Evolutionary conservation across 2,888 invertebrate species (phyloP), one percentile per base, ranked within the genome.

Genomic region (Drosophila nr. fundita): DNA sequence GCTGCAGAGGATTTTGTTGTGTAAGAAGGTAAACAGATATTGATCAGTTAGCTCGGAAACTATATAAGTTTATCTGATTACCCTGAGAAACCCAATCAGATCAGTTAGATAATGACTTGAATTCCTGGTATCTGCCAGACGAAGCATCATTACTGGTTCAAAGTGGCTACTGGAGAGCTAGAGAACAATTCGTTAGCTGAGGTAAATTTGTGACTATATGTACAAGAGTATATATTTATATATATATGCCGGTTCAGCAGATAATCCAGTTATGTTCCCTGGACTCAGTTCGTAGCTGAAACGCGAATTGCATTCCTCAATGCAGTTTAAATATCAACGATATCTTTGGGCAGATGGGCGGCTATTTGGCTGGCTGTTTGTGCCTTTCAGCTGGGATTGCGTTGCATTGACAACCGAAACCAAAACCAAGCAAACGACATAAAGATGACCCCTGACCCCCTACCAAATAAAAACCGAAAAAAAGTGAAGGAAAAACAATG

Each of bases 401-500:
- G 48, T 67, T 60, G 60, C 52, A 76, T 36, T 73, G 68, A 60
- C 62, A 78, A 62, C 48, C 24, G 24, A 54, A 54, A 24, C 54
- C 18, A n/a, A n/a, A n/a, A 30, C 34, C 18, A n/a, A 4, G 21
- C 15, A 52, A 52, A 52, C 15, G 52, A 7, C 29, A n/a, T 52
- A 15, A 24, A 21, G 45, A 8, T 24, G 15, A 21, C 8, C 45
- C 8, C 21, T 18, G 50, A 18, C n/a, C 24, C 4, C 1, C 4
- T 1, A 4, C 34, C 18, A 15, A 21, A 34, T 30, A 7, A 29
- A 15, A n/a, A n/a, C 4, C 0, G 6, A 7, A 36, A 36, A 36
- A 15, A 15, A 36, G 4, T 2, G 7, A 1, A 18, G n/a, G 32
- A 29, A 6, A 52, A 59, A 64, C 53, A 68, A 74, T 77, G 71